Evolutionary conservation across 2,797 vertebrate genomes (phyloP).

Genomic region (Cyclura pinguis): DNA sequence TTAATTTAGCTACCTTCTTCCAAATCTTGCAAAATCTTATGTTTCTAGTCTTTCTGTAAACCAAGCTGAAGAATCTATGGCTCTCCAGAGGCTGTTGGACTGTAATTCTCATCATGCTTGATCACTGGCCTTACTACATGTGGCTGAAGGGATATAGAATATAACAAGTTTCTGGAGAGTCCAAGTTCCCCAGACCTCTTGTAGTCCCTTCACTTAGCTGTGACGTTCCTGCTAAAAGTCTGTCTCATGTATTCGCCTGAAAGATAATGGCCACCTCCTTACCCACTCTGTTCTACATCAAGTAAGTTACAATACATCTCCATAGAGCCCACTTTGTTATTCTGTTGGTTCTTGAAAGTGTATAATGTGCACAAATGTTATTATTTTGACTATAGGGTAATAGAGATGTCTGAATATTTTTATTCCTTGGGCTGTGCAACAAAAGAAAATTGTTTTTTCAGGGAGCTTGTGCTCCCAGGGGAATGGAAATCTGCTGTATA

Average conservation of each 20-base stretch:
- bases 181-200: not conserved
- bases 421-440: not conserved
- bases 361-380: not conserved
- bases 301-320: not conserved
- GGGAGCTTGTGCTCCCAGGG: constrained; percentile 17
- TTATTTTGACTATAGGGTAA: not conserved
- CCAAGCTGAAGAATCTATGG: not conserved
- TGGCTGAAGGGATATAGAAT: not conserved
- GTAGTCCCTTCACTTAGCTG: not conserved
- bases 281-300: not conserved
- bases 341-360: constrained; percentile 1
- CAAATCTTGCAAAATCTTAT: not conserved
- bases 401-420: constrained; percentile 16
- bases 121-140: not conserved
- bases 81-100: not conserved
- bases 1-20: not conserved
- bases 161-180: not conserved
- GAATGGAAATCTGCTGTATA: constrained; percentile 20
- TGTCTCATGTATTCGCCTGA: not conserved
- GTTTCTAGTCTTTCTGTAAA: not conserved
- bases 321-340: not conserved
- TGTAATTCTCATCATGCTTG: not conserved
- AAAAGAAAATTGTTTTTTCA: constrained; percentile 5
- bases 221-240: not conserved
- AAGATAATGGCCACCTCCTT: not conserved